phyloP scores from a whole-genome alignment of 2,888 invertebrate genomes.

The Ctena decussata region DNA sequence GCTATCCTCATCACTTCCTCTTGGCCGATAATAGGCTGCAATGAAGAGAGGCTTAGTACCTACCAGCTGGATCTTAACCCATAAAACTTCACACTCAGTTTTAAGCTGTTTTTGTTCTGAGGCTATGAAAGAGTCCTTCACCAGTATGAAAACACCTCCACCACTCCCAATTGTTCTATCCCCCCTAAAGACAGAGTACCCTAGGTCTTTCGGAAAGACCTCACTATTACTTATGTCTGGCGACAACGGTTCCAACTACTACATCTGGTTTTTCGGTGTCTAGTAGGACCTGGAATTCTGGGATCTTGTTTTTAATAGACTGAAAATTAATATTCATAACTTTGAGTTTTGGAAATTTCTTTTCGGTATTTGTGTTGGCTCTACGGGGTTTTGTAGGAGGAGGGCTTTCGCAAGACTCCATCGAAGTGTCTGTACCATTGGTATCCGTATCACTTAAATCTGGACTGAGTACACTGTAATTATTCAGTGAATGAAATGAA shows the following conservation, averaged over 20 bases:
- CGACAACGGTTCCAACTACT: not conserved
- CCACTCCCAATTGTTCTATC: not conserved
- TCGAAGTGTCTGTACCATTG: too few species aligned
- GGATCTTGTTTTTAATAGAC: not conserved
- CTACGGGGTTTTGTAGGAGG: not conserved
- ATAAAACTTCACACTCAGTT: conserved; percentile 29
- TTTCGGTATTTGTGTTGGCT: not conserved
- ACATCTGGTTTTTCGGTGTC: not conserved
- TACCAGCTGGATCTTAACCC: conserved; percentile 18
- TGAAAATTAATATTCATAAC: not conserved
- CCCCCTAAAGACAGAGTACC: not conserved
- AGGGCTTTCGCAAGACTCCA: not conserved
- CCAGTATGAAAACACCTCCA: not conserved
- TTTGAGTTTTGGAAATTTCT: not conserved
- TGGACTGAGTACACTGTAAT: not conserved
- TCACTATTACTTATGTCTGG: not conserved
- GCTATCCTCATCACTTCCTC: conserved; percentile 12
- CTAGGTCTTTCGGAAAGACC: not conserved
- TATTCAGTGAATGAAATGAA: not conserved
- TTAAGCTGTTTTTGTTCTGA: not conserved
- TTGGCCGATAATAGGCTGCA: conserved; percentile 24
- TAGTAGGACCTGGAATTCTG: not conserved
- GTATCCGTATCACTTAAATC: too few species aligned
- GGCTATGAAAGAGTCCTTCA: not conserved
- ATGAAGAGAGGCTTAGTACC: conserved; percentile 12